phyloP scores from a whole-genome alignment of 2,113 vertebrate species.

The Penelope pileata region DNA sequence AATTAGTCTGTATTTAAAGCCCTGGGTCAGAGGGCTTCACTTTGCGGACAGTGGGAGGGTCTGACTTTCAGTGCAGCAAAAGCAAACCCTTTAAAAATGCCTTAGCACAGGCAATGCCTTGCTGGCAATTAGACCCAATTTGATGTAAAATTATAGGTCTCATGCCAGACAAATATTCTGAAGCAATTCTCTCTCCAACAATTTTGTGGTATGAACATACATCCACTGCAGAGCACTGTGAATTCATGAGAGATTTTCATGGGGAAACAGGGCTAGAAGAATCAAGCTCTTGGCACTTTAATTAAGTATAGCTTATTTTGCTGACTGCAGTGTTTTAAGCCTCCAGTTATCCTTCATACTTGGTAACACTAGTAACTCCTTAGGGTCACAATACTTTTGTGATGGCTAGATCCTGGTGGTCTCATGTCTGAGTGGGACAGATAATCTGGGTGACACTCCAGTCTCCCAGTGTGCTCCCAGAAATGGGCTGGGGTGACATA shows the following conservation, averaged over 20 bases:
- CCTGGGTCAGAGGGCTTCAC: conserved; percentile 43
- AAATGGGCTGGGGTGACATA: fast-evolving
- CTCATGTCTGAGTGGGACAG: fast-evolving
- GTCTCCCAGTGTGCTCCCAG: background rate
- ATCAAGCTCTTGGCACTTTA: background rate
- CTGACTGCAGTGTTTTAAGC: background rate
- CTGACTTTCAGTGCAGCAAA: background rate
- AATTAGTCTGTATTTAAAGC: conserved; percentile 47
- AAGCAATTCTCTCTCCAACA: conserved; percentile 44
- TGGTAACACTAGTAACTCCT: background rate
- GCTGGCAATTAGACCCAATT: conserved; percentile 51
- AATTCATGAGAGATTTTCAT: conserved; percentile 18
- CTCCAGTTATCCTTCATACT: fast-evolving
- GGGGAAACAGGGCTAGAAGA: background rate
- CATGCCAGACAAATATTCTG: background rate
- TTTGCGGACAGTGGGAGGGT: conserved; percentile 23
- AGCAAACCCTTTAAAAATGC: background rate
- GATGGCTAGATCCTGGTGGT: background rate
- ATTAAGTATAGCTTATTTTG: background rate
- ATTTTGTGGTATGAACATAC: conserved; percentile 35
- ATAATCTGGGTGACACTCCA: background rate
- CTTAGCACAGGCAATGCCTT: background rate
- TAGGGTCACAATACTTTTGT: background rate
- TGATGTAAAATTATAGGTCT: conserved; percentile 62
- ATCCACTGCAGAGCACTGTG: background rate